Base-by-base conservation (phyloP, 2,113 vertebrate species). In the Hippocampus mohnikei region DNA sequence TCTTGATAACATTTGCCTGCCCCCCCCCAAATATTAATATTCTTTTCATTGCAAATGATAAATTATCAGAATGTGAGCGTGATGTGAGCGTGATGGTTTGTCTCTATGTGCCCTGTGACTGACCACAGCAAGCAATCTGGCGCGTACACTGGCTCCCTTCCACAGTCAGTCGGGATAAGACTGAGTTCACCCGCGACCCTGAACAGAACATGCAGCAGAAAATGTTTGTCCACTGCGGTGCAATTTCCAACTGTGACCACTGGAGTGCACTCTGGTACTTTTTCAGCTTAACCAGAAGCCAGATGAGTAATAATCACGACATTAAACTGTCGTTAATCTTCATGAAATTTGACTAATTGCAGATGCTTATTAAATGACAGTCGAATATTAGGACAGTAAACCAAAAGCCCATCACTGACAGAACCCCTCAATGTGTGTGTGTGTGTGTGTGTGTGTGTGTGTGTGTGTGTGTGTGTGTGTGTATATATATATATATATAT, bases 221-320 rank as follows among this genome's bases (percentile, higher is more conserved):
- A 55, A 55, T 9, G 50, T n/a, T n/a, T 23, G 16, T 7, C 16
- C 46, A 23, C n/a, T 21, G 18, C 15, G 9, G 23, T 58, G 67
- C 29, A 11, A 64, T 42, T 70, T 21, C 21, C 52, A 15, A 21
- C 2, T 25, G 1, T 40, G 69, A 44, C 78, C 82, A 87, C 78
- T 52, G 75, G 80, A 68, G 56, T 74, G 80, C 44, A 23, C 50
- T 41, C 52, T 7, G 4, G 7, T 46, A 72, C 13, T 52, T 37
- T 1, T 37, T 37, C 10, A 71, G 23, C 13, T 55, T 55, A 23
- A 69, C 48, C 8, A 27, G 15, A 0, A 3, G 18, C 2, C 27
- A 29, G 15, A 37, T 33, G 29, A 33, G 8, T 20, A 25, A 61
- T n/a, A 33, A 33, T 20, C 16, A 18, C 59, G 20, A 18, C 15